These are phyloP conservation scores for Desoria tigrina DNA, from an alignment of 2,888 invertebrate genomes.

Conservation along the genomic window DNA sequence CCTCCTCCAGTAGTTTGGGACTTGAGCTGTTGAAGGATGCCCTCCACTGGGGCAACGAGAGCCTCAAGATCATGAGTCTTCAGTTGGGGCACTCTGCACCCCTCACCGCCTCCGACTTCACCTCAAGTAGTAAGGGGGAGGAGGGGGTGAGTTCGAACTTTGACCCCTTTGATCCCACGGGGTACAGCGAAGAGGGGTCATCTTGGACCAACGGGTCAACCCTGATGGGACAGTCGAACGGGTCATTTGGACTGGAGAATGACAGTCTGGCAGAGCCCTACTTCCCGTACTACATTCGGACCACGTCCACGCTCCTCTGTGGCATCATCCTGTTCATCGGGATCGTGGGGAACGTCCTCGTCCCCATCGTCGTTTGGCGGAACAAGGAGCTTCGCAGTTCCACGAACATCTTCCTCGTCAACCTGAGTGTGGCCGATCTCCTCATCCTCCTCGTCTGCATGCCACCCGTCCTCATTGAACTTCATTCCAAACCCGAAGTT, in stretches of 20 bases:
- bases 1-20: not conserved
- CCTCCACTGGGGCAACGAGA: conserved; percentile 17
- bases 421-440: conserved; percentile 87
- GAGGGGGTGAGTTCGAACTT: not conserved
- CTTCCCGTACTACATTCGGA: conserved; percentile 81
- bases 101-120: not conserved
- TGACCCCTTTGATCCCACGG: not conserved
- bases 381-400: conserved; percentile 87
- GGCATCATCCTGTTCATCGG: conserved; percentile 85
- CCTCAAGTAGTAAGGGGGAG: not conserved
- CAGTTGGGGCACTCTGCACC: not conserved
- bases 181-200: not conserved
- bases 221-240: not conserved
- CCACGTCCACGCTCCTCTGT: conserved; percentile 84
- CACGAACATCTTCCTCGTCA: conserved; percentile 91
- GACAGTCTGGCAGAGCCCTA: conserved; percentile 46
- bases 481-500: conserved; percentile 84
- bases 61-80: conserved; percentile 20
- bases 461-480: conserved; percentile 90
- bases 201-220: not conserved
- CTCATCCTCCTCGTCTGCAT: conserved; percentile 88
- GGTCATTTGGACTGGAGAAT: not conserved
- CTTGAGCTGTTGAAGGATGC: not conserved
- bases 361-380: conserved; percentile 86
- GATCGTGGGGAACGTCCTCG: conserved; percentile 89